These are phyloP conservation scores for Lithosia quadra DNA, from an alignment of 2,888 invertebrate genomes.

Conservation along the genomic window DNA sequence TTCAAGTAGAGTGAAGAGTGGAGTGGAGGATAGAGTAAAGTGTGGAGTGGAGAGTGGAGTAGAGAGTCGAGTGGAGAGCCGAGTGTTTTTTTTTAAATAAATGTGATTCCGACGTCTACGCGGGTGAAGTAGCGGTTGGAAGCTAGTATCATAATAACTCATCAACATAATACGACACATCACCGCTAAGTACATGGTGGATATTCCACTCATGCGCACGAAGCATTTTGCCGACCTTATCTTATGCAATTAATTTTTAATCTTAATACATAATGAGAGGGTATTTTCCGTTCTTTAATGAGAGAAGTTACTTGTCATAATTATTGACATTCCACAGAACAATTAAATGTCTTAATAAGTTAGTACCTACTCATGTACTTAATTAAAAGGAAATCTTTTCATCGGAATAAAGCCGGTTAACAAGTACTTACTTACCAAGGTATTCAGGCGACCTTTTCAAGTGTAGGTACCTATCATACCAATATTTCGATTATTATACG, in stretches of 20 bases:
- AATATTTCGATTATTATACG: conserved; percentile 23
- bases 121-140: too few species aligned
- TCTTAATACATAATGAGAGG: not conserved
- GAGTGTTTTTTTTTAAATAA: too few species aligned
- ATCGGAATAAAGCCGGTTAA: conserved; percentile 13
- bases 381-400: conserved; percentile 6
- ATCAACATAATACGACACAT: too few species aligned
- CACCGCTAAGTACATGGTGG: too few species aligned
- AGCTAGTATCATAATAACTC: too few species aligned
- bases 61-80: too few species aligned
- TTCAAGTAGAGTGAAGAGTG: too few species aligned
- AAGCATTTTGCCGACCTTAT: too few species aligned
- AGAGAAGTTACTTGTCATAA: not conserved
- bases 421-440: conserved; percentile 16
- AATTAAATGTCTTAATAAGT: not conserved
- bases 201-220: too few species aligned
- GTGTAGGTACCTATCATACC: conserved; percentile 10
- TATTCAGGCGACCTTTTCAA: conserved; percentile 26
- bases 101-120: too few species aligned
- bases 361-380: not conserved
- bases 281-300: not conserved
- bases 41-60: too few species aligned
- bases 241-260: not conserved
- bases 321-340: not conserved
- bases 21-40: too few species aligned